These are phyloP conservation scores for Drosophila prosaltans DNA, from an alignment of 1,140 invertebrate genomes.

Conservation along the genomic window DNA sequence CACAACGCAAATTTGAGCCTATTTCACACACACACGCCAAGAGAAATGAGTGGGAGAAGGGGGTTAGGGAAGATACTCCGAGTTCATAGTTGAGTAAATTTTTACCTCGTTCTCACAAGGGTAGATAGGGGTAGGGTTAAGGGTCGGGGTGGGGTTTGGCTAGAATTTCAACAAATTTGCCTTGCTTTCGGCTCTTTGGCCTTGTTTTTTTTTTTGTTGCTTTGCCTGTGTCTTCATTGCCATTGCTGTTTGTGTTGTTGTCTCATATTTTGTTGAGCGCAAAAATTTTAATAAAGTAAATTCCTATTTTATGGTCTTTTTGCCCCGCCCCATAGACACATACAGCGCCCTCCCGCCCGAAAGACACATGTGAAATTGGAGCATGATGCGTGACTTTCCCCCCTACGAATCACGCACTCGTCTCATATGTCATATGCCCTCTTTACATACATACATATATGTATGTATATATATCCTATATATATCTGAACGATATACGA, in stretches of 20 bases:
- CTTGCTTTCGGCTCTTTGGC: not conserved
- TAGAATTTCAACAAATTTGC: constrained; percentile 57
- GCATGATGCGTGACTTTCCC: constrained; percentile 42
- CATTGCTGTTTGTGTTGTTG: constrained; percentile 41
- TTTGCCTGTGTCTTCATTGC: constrained; percentile 43
- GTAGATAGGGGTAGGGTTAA: not conserved
- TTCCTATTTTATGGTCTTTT: constrained; percentile 72
- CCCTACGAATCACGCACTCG: constrained; percentile 27
- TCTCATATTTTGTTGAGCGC: constrained; percentile 77
- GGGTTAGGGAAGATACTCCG: not conserved
- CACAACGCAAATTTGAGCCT: constrained; percentile 72
- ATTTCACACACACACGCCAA: constrained; percentile 49
- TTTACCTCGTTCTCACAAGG: constrained; percentile 72
- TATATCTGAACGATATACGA: constrained; percentile 52
- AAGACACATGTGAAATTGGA: constrained; percentile 44
- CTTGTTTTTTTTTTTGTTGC: constrained; percentile 34
- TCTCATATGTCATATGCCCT: constrained; percentile 65
- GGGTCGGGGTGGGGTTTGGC: not conserved
- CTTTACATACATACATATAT: constrained; percentile 2
- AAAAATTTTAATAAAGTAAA: constrained; percentile 82
- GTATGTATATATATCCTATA: constrained; percentile 14
- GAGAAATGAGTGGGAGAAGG: not conserved
- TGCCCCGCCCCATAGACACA: constrained; percentile 1
- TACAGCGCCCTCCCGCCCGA: no score
- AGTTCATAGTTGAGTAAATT: constrained; percentile 80